phyloP scores from a whole-genome alignment of 30 jellyfish, hydroid and myxozoan species.

The Catostylus mosaicus region DNA sequence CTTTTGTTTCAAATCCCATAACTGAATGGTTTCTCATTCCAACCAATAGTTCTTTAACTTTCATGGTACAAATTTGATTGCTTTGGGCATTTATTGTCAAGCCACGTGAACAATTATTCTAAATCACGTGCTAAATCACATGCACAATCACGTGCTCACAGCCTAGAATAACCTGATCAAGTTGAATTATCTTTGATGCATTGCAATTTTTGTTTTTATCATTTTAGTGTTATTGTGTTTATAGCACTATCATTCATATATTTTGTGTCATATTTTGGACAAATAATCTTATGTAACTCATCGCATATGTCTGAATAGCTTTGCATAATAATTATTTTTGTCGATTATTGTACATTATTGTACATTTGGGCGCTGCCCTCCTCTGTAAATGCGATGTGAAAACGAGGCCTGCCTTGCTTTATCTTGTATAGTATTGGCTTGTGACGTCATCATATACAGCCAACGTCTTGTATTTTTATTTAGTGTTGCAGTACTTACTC shows the following conservation, averaged over 20 bases:
- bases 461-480: not conserved
- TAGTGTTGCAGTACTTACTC: not conserved
- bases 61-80: too few relatives aligned
- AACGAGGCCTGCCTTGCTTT: conserved; percentile 65
- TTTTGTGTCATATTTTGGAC: conserved; percentile 68
- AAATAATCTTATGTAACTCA: conserved; percentile 22
- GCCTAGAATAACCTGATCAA: too few relatives aligned
- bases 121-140: too few relatives aligned
- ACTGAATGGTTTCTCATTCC: too few relatives aligned
- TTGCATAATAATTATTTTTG: conserved; percentile 63
- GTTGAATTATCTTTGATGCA: not conserved
- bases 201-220: conserved; percentile 6
- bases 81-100: too few relatives aligned
- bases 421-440: conserved; percentile 52
- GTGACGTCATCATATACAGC: conserved; percentile 54
- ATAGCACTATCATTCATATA: conserved; percentile 44
- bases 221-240: conserved; percentile 49
- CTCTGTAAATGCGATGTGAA: conserved; percentile 73
- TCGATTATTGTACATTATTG: conserved; percentile 71
- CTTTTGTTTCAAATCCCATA: too few relatives aligned
- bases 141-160: too few relatives aligned
- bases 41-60: too few relatives aligned
- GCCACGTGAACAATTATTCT: too few relatives aligned
- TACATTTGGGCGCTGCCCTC: conserved; percentile 78
- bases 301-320: conserved; percentile 33